Conservation (phyloP, 2,888 invertebrate genomes). For the Nephrotoma guestfalica region DNA sequence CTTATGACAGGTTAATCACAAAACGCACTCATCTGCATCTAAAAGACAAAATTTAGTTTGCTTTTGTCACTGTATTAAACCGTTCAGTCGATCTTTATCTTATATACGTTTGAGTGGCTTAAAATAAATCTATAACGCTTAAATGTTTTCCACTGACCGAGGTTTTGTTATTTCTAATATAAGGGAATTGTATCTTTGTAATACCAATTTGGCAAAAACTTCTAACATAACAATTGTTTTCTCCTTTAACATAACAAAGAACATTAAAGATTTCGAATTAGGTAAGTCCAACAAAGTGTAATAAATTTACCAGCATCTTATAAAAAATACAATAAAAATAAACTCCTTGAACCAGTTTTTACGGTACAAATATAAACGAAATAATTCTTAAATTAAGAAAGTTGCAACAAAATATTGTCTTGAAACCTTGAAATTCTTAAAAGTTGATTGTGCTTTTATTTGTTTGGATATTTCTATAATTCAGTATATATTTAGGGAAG, state of each 20-base stretch:
- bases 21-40: too few species aligned
- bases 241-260: not conserved
- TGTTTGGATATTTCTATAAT: not conserved
- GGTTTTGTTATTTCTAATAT: too few species aligned
- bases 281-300: not conserved
- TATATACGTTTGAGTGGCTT: too few species aligned
- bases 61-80: too few species aligned
- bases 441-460: not conserved
- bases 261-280: not conserved
- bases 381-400: not conserved
- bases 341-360: not conserved
- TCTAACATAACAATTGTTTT: not conserved
- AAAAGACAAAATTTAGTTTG: too few species aligned
- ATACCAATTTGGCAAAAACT: too few species aligned
- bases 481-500: not conserved
- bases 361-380: not conserved
- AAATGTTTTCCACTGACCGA: too few species aligned
- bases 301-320: not conserved
- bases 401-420: not conserved
- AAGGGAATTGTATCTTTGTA: too few species aligned
- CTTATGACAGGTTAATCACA: too few species aligned
- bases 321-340: not conserved
- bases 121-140: too few species aligned
- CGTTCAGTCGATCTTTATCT: too few species aligned
- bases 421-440: not conserved